Percentiles rank a stretch among this genome's conserved stretches.
Conservation (phyloP, 2,797 vertebrate species). For the Schizothorax lantsangensis region DNA sequence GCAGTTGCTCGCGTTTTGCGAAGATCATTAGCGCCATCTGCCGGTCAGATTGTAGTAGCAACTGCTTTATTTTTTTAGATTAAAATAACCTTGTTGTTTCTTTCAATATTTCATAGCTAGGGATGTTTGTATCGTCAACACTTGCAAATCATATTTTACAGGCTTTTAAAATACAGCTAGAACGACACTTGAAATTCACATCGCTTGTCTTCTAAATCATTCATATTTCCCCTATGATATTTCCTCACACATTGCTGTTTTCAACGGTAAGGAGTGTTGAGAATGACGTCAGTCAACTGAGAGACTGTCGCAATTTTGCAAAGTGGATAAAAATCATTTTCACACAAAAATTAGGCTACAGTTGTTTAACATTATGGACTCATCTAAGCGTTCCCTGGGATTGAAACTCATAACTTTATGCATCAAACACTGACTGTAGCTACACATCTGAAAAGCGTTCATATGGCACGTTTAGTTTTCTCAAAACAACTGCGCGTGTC, state of each 20-base stretch:
- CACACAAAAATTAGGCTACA: background rate
- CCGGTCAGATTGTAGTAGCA: background rate
- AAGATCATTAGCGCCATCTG: conserved; percentile 32
- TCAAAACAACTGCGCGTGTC: conserved; percentile 11
- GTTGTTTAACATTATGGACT: no score
- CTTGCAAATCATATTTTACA: background rate
- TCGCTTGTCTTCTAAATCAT: background rate
- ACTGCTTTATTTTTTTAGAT: background rate
- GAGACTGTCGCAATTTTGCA: background rate
- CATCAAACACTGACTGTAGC: background rate
- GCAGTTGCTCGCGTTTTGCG: no score
- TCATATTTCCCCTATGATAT: no score
- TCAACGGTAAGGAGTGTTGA: background rate
- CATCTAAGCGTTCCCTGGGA: background rate
- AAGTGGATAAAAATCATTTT: background rate
- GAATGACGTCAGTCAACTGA: background rate
- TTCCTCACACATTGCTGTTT: background rate
- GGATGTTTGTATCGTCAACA: background rate
- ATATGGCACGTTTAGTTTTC: background rate
- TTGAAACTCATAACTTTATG: background rate
- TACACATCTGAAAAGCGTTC: background rate
- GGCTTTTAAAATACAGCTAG: background rate
- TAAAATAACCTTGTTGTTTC: no score
- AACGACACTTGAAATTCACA: background rate
- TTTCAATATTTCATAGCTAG: background rate